Evolutionary conservation across 2,113 vertebrate species (phyloP), one percentile per base, ranked within the genome.

Genomic region (Hippocampus barbouri): DNA sequence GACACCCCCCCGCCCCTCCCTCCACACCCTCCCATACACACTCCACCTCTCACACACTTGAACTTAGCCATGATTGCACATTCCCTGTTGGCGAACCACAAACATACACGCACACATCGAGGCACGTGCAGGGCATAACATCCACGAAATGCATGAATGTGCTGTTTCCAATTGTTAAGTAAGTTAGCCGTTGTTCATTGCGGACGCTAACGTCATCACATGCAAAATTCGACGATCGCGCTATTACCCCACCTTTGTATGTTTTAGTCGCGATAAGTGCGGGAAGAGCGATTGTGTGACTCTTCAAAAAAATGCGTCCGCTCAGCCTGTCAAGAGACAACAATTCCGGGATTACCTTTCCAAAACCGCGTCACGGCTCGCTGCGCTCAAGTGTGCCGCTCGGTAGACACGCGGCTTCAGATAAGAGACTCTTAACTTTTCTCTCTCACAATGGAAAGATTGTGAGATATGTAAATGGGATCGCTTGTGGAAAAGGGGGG

Each of bases 81-180:
- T 83, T 85, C 79, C 73, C 83, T 84, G 38, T 25, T 16, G 62
- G 63, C 57, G 66, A 81, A 53, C 74, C 34, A 79, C 73, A 53
- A 49, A 8, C 53, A 56, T 0, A 40, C 61, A 51, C 47, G 62
- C 61, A 51, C 63, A 77, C 61, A 1, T 34, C 30, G 34, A 77
- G 60, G 71, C 74, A 69, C 27, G 68, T 9, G 30, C 10, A 51
- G 75, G 34, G 63, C 45, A 69, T 66, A 69, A 68, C 77, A 49
- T 71, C 11, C 15, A 25, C 34, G 49, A 23, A 43, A 65, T n/a
- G 21, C 59, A 34, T 8, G 59, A 40, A 49, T 43, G 60, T 21
- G 27, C 21, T n/a, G 3, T n/a, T 51, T 51, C 43, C 71, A 18
- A 14, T n/a, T 81, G 84, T 79, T 85, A 86, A 88, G 87, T 83